phyloP scores from a whole-genome alignment of 1,140 invertebrate species.

The Holotrichia oblita region DNA sequence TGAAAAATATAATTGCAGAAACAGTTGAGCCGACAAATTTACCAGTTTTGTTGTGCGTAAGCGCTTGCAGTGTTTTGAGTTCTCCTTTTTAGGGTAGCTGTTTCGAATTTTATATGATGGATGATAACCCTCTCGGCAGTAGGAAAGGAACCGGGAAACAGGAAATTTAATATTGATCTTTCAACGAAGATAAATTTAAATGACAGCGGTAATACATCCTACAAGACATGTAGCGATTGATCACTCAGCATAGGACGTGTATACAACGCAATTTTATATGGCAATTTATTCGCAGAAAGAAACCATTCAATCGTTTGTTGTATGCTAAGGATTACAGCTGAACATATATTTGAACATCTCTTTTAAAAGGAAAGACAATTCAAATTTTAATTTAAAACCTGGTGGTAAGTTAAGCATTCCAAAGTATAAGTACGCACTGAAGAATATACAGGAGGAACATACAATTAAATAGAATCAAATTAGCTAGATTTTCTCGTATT shows the following conservation, averaged over 20 bases:
- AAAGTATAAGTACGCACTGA: no score
- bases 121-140: neutral
- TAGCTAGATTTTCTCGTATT: no score
- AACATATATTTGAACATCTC: no score
- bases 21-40: neutral
- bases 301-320: no score
- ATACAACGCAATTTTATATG: no score
- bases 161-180: neutral
- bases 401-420: no score
- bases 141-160: neutral
- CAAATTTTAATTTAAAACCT: no score
- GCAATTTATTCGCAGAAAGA: no score
- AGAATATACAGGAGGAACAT: no score
- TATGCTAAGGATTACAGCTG: no score
- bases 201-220: neutral
- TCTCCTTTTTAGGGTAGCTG: neutral
- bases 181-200: neutral
- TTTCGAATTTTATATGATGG: conserved; percentile 13
- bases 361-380: no score
- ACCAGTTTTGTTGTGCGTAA: neutral
- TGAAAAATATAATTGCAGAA: conserved; percentile 3
- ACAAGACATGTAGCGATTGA: neutral
- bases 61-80: neutral
- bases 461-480: no score
- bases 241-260: neutral